Base-by-base conservation (phyloP, 2,113 vertebrate genomes). In the Uria lomvia region DNA sequence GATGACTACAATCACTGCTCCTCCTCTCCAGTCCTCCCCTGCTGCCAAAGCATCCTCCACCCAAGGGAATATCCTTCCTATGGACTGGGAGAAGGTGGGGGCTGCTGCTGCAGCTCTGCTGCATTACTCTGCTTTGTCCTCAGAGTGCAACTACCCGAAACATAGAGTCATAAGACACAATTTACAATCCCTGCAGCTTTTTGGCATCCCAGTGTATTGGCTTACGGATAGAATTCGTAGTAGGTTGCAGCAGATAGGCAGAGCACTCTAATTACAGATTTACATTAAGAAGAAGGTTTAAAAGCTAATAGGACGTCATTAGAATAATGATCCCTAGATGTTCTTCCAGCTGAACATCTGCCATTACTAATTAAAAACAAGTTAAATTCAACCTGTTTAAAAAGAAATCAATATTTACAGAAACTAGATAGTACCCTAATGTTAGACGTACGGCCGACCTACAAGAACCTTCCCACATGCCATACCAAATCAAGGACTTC, bases 301-400 rank as follows among this genome's bases (percentile, higher is more conserved):
- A 97, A 97, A 91, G 76, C 92, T 96, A 97, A 97, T 90, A 96
- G 88, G 83, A 94, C 87, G 53, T 95, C 97, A 97, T 97, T 97
- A 97, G 92, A 97, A 97, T 94, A 97, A 94, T 70, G 58, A 97
- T 97, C 96, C 94, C 86, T 94, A 96, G 94, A 95, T 95, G 92
- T 95, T 96, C 86, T 93, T 71, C 94, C 93, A 97, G 92, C 94
- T 92, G 91, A 98, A 97, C 97, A 97, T 97, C 96, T 98, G 96
- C 94, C 96, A 96, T 92, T 86, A 90, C 94, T 97, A 97, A 98
- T 97, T 97, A 97, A 97, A 97, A 97, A 86, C 82, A 92, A 95
- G 92, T 97, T 91, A 95, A 94, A 98, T 66, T 55, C 92, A 96
- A 97, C 88, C 84, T 94, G 88, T 95, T 97, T 87, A 95, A 96